Evolutionary conservation across 2,888 invertebrate genomes (phyloP).

Genomic region (Caenorhabditis zanzibari): DNA sequence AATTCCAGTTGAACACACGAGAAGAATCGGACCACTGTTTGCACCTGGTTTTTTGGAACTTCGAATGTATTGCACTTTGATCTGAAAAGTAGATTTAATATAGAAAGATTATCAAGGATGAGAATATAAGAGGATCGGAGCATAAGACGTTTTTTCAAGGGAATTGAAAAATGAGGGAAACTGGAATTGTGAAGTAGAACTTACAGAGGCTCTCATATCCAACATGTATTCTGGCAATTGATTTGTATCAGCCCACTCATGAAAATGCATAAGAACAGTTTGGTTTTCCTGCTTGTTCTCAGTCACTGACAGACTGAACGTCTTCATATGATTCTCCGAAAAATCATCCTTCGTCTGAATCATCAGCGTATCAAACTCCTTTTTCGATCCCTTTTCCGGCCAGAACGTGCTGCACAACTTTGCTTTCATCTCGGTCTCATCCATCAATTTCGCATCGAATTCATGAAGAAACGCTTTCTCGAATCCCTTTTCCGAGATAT

Average conservation of each 20-base stretch:
- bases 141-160: not conserved
- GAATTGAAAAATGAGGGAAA: not conserved
- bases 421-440: constrained; percentile 46
- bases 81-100: constrained; percentile 40
- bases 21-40: constrained; percentile 56
- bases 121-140: not conserved
- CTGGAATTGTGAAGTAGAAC: not conserved
- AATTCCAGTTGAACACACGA: constrained; percentile 62
- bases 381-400: constrained; percentile 42
- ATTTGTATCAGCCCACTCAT: constrained; percentile 51
- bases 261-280: constrained; percentile 55
- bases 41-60: constrained; percentile 39
- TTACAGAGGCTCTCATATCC: constrained; percentile 60
- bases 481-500: constrained; percentile 36
- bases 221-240: constrained; percentile 60
- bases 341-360: constrained; percentile 41
- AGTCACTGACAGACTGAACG: constrained; percentile 38
- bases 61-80: constrained; percentile 59
- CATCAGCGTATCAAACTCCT: constrained; percentile 13
- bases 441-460: constrained; percentile 30
- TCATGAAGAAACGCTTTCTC: constrained; percentile 49
- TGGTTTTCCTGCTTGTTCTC: constrained; percentile 21
- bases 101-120: not conserved
- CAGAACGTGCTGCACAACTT: constrained; percentile 47
- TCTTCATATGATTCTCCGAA: constrained; percentile 58